Evolutionary conservation across 2,797 vertebrate genomes (phyloP).

Genomic region (Melanotaenia boesemani): DNA sequence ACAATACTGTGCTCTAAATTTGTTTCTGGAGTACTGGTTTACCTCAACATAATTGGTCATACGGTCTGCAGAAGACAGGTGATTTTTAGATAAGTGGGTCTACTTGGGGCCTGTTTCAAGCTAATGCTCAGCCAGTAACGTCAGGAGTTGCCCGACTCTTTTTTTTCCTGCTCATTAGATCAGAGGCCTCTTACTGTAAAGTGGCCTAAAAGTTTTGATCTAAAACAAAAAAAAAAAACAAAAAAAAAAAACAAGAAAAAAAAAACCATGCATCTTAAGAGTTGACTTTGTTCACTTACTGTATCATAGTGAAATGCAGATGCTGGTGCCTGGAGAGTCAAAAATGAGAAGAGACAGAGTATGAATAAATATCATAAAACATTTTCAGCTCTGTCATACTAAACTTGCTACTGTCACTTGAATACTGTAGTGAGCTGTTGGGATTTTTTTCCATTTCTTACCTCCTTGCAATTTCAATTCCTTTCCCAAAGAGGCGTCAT

Average conservation of each 20-base stretch:
- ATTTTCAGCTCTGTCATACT: slow-evolving; percentile 64
- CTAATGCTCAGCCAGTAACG: slow-evolving; percentile 67
- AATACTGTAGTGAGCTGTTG: slow-evolving; percentile 48
- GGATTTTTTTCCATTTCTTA: slow-evolving; percentile 27
- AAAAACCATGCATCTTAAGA: slow-evolving; percentile 15
- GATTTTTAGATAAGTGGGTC: slow-evolving; percentile 81
- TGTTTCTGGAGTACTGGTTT: slow-evolving; percentile 70
- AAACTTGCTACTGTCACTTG: slow-evolving; percentile 62
- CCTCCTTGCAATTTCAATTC: slow-evolving; percentile 54
- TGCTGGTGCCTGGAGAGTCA: slow-evolving; percentile 25
- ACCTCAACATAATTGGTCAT: slow-evolving; percentile 73
- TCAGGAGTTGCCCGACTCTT: slow-evolving; percentile 66
- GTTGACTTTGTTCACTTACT: slow-evolving; percentile 8
- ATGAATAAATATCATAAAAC: slow-evolving; percentile 65
- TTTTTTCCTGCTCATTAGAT: slow-evolving; percentile 69
- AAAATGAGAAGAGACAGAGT: slow-evolving; percentile 64
- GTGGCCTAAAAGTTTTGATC: slow-evolving; percentile 19
- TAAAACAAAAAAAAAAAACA: neutral
- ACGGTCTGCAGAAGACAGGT: slow-evolving; percentile 72
- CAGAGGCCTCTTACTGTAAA: slow-evolving; percentile 28
- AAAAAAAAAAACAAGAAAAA: no score
- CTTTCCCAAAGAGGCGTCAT: slow-evolving; percentile 40
- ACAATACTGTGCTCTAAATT: slow-evolving; percentile 65
- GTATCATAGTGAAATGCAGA: slow-evolving; percentile 20
- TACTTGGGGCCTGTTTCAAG: slow-evolving; percentile 75